Conservation (phyloP, 2,888 invertebrate species). For the Conchocele bisecta region DNA sequence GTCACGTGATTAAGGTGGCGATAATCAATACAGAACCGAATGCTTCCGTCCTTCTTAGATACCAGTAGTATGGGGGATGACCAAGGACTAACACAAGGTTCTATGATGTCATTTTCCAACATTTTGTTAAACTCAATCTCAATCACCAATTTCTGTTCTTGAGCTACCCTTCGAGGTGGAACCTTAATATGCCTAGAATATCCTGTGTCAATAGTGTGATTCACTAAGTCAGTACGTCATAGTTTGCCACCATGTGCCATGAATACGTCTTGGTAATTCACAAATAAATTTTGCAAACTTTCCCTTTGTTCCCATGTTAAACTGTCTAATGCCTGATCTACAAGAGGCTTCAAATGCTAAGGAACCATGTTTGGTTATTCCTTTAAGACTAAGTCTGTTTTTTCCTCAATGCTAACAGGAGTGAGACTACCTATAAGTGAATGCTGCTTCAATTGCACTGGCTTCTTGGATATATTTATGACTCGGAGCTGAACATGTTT, state of each 20-base stretch:
- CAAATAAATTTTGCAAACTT: slow-evolving; percentile 18
- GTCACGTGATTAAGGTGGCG: slow-evolving; percentile 32
- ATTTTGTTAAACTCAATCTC: slow-evolving; percentile 37
- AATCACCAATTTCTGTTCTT: slow-evolving; percentile 28
- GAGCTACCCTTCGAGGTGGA: slow-evolving; percentile 9
- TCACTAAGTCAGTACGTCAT: slow-evolving; percentile 25
- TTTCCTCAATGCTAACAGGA: too few species aligned
- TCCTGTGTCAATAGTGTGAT: slow-evolving; percentile 49
- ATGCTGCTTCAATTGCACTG: neutral
- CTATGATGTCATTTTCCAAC: slow-evolving; percentile 39
- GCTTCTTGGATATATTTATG: neutral
- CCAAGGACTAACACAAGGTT: slow-evolving; percentile 46
- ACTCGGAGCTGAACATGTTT: neutral
- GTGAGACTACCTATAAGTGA: neutral
- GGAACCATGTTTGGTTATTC: neutral
- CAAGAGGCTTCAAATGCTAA: neutral
- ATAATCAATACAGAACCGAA: slow-evolving; percentile 46
- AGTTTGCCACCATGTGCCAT: slow-evolving; percentile 16
- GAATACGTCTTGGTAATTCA: slow-evolving; percentile 23
- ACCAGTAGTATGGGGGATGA: slow-evolving; percentile 35
- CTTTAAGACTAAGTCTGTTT: too few species aligned
- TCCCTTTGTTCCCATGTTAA: neutral
- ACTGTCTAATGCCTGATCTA: neutral
- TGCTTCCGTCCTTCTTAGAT: slow-evolving; percentile 29
- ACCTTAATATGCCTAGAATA: slow-evolving; percentile 9